Evolutionary conservation across 2,797 vertebrate species (phyloP).

Genomic region (Schizopygopsis pylzovi): DNA sequence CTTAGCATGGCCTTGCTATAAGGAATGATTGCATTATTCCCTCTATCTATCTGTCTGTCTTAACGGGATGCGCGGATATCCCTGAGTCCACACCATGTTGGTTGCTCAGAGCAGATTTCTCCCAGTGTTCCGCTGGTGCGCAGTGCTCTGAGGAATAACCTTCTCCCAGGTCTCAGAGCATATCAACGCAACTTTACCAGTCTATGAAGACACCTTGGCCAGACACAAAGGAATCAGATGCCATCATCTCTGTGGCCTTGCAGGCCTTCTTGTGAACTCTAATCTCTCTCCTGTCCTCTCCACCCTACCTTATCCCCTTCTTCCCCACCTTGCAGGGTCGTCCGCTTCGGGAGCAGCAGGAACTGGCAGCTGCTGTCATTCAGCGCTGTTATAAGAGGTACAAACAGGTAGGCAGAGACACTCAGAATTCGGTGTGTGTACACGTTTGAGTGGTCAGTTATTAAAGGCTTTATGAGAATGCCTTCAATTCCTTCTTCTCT

Average conservation of each 20-base stretch:
- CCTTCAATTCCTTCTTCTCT: slow-evolving; percentile 75
- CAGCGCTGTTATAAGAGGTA: slow-evolving; percentile 99
- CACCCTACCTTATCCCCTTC: slow-evolving; percentile 45
- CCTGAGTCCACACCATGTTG: slow-evolving; percentile 47
- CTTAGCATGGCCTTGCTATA: slow-evolving; percentile 65
- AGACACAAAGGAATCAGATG: slow-evolving; percentile 55
- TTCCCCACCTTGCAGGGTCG: slow-evolving; percentile 64
- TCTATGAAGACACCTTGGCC: slow-evolving; percentile 55
- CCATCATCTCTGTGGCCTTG: slow-evolving; percentile 58
- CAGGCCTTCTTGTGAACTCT: slow-evolving; percentile 54
- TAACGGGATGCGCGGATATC: slow-evolving; percentile 43
- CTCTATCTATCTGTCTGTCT: slow-evolving; percentile 51
- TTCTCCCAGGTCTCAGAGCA: slow-evolving; percentile 49
- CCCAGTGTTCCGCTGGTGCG: slow-evolving; percentile 35
- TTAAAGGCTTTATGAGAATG: slow-evolving; percentile 10
- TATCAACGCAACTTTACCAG: slow-evolving; percentile 42
- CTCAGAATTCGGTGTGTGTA: not conserved
- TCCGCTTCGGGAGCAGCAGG: slow-evolving; percentile 94
- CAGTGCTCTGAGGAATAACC: slow-evolving; percentile 37
- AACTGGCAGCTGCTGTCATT: slow-evolving; percentile 95
- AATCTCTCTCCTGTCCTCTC: slow-evolving; percentile 58
- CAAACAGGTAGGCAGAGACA: slow-evolving; percentile 88
- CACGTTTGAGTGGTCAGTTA: slow-evolving; percentile 24
- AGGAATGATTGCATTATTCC: slow-evolving; percentile 60
- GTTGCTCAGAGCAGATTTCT: slow-evolving; percentile 39